Evolutionary conservation across 2,797 vertebrate genomes (phyloP), one percentile per base, ranked within the genome.

Genomic region (Echiichthys vipera): DNA sequence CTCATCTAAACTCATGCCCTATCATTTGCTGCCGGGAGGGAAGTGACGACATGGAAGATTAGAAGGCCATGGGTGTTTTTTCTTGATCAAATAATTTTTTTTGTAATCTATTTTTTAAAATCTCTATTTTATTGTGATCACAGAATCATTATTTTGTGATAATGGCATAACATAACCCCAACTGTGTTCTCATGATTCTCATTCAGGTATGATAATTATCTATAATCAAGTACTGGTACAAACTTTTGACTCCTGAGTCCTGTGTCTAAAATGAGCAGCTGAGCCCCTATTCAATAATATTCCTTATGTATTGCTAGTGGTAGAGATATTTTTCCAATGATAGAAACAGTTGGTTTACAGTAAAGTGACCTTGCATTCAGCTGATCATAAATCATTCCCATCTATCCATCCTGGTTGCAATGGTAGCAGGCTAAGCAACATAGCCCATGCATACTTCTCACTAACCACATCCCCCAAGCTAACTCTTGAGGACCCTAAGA

Each of bases 1-100:
- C 42, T 74, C 43, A 58, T 50, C 27, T 65, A 70, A 65, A 76
- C 61, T 22, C 67, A 73, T 51, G 57, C 37, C 69, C 63, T 64
- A 54, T 74, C 25, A 63, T 78, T 81, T 83, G 71, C 76, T 81
- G 76, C 76, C 55, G 63, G 64, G 43, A 68, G 45, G 74, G 45
- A 65, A 53, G 10, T 40, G 34, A 54, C 25, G 45, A 61, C 61
- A 65, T 59, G 2, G 20, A 65, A 62, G 27, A 24, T 46, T 47
- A 43, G 40, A 57, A 68, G 37, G 22, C 57, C 43, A 54, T 71
- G 59, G 65, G 39, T 72, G 42, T 65, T 51, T 46, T 25, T 49
- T 36, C 2, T 7, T 73, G 65, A 73, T 73, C 61, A 37, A 46
- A 59, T 25, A 40, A 37, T 45, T 13, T 37, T 17, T 36, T 54